Percentiles rank a stretch among this genome's conserved stretches.
These are phyloP conservation scores for Pteruthius melanotis DNA, from an alignment of 2,113 vertebrate species.

Conservation along the genomic window DNA sequence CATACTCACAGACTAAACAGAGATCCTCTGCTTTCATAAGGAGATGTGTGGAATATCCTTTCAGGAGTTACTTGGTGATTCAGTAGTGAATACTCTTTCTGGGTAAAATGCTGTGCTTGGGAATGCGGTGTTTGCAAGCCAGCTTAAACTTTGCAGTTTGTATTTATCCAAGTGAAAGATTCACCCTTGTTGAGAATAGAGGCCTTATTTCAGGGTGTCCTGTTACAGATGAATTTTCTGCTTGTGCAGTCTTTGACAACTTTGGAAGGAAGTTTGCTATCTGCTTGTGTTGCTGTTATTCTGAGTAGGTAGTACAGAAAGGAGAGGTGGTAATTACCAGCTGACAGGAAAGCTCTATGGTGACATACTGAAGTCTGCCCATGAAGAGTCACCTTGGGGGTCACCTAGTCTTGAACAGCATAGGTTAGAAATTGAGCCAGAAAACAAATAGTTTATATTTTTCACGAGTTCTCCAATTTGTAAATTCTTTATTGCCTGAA, in stretches of 20 bases:
- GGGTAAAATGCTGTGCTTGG: not conserved
- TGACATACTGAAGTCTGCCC: not conserved
- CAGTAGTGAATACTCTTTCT: not conserved
- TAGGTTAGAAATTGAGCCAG: not conserved
- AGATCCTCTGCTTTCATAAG: not conserved
- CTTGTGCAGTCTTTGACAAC: not conserved
- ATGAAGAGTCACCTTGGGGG: not conserved
- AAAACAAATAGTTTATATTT: not conserved
- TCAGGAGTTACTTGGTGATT: not conserved
- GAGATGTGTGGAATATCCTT: not conserved
- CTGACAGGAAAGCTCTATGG: not conserved
- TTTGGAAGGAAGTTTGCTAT: not conserved
- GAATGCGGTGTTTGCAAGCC: not conserved
- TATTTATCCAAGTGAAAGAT: not conserved
- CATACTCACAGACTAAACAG: not conserved
- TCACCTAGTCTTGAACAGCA: not conserved
- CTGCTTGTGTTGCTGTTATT: not conserved
- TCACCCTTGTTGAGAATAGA: not conserved
- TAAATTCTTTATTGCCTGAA: not conserved
- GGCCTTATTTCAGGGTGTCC: not conserved
- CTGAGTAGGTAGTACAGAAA: not conserved
- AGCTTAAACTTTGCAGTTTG: not conserved
- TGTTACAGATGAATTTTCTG: not conserved
- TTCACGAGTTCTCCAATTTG: not conserved
- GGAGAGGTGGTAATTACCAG: not conserved